Base-by-base conservation (phyloP, 2,797 vertebrate genomes). In the Hippocampus kuda region DNA sequence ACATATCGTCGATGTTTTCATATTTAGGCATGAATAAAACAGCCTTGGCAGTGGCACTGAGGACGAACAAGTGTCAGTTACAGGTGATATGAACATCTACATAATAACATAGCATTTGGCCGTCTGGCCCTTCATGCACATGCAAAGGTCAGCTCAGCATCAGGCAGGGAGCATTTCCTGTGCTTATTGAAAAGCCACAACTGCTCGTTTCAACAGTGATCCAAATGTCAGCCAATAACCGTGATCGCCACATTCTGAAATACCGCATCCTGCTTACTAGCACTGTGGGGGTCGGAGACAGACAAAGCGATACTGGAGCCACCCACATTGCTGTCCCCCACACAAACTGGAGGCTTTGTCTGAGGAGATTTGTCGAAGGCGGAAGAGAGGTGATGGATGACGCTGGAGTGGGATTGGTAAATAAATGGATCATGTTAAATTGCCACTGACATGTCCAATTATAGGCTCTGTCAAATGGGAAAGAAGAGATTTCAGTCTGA, bases 361-460 rank as follows among this genome's bases (percentile, higher is more conserved):
- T 44, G 60, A 71, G 51, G 72, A 15, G 20, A 54, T 1, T 73
- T 26, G 22, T 78, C 72, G 67, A 53, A 73, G 72, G 77, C 76
- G 79, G 82, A 79, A 74, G 74, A 2, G 63, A 44, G 73, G 84
- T 88, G 88, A 90, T 84, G 84, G 88, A 90, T 89, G 88, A 88
- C 81, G 79, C 71, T 5, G 64, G 77, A 79, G 83, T 86, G 75
- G 68, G 82, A 89, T 88, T 85, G 86, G 87, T 89, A 89, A 91
- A 91, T 91, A 91, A 90, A 88, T 88, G 86, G 87, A 89, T 89
- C 86, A 86, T 84, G 87, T 84, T 90, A 89, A 89, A 91, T 90
- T 90, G 89, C 87, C 83, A 84, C 85, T 88, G 89, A 91, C 89
- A 89, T 82, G 85, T 90, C 83, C 89, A 90, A 90, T 91, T 90